These are phyloP conservation scores for Piliocolobus tephrosceles DNA, from an alignment of 2,113 vertebrate genomes.

Conservation along the genomic window DNA sequence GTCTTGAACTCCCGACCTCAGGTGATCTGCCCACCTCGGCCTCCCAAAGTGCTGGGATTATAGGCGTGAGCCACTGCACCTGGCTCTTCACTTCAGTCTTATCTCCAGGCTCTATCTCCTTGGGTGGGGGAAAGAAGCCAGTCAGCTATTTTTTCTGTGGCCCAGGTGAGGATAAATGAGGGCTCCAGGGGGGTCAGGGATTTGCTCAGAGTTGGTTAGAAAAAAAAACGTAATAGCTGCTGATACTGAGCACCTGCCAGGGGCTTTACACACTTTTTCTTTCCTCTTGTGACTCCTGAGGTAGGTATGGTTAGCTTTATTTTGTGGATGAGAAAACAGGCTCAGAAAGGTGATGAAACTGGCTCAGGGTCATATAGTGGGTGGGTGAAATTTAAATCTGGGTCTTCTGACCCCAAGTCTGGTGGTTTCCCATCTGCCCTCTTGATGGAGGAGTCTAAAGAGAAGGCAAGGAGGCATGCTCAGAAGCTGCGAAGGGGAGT, in stretches of 20 bases:
- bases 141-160: not conserved
- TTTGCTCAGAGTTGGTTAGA: not conserved
- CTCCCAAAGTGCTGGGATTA: too few relatives aligned
- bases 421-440: not conserved
- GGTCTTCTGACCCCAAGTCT: not conserved
- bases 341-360: not conserved
- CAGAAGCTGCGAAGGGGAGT: not conserved
- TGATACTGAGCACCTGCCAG: accelerated
- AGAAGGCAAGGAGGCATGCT: not conserved
- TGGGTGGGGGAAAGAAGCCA: not conserved
- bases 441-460: not conserved
- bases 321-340: not conserved
- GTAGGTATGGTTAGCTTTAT: not conserved
- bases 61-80: too few relatives aligned
- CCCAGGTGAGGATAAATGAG: not conserved
- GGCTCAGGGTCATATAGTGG: not conserved
- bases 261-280: not conserved
- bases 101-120: not conserved
- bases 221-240: too few relatives aligned
- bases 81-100: not conserved
- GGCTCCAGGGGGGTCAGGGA: not conserved
- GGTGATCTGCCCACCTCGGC: too few relatives aligned
- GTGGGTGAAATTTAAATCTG: not conserved
- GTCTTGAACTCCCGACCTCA: too few relatives aligned
- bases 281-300: not conserved